These are phyloP conservation scores for Platysteira castanea DNA, from an alignment of 2,113 vertebrate species.

Conservation along the genomic window DNA sequence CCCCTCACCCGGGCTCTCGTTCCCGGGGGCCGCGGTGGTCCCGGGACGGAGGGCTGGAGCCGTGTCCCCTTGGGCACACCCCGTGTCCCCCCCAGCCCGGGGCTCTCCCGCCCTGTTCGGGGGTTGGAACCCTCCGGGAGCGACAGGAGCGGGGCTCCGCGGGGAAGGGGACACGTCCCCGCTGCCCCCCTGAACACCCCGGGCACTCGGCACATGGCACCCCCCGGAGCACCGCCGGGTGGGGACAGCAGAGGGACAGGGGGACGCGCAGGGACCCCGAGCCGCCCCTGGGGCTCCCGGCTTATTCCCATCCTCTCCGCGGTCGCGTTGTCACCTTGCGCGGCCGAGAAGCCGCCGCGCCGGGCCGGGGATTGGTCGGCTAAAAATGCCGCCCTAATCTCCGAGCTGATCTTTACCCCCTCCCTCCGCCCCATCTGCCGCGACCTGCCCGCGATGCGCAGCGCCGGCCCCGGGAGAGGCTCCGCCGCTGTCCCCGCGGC, in stretches of 20 bases:
- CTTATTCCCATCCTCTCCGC: background rate
- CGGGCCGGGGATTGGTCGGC: constrained; percentile 67
- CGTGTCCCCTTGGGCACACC: background rate
- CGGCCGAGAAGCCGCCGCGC: constrained; percentile 25
- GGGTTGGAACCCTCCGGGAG: background rate
- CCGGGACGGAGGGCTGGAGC: background rate
- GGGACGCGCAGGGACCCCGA: background rate
- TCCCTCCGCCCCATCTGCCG: constrained; percentile 62
- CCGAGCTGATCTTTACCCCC: constrained; percentile 61
- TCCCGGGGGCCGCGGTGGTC: background rate
- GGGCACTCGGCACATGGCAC: background rate
- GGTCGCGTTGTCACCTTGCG: constrained; percentile 57
- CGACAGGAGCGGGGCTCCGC: background rate
- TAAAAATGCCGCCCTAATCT: constrained; percentile 74
- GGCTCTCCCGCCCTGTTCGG: too few species aligned
- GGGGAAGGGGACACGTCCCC: background rate
- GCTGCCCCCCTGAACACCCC: background rate
- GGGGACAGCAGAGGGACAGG: background rate
- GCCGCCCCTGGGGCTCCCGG: background rate
- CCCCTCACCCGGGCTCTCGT: background rate
- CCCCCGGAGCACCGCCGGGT: background rate
- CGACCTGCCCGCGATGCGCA: constrained; percentile 34
- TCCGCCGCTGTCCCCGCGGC: background rate
- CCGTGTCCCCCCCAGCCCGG: background rate
- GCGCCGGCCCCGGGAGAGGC: background rate